Percentiles rank a stretch among this genome's conserved stretches.
Conservation (phyloP, 2,797 vertebrate genomes). For the Apogon talboti region DNA sequence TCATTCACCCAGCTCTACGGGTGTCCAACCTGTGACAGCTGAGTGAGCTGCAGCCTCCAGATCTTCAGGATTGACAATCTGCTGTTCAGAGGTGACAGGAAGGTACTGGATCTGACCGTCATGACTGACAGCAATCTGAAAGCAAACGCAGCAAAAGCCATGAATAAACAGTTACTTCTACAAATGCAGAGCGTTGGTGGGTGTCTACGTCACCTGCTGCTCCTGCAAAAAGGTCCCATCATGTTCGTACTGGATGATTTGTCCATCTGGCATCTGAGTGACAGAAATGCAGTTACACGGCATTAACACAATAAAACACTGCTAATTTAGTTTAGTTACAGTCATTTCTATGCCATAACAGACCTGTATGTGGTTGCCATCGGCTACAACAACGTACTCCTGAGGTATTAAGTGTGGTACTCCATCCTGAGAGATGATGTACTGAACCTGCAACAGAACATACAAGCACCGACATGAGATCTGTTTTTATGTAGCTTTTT, state of each 20-base stretch:
- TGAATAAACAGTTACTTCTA: conserved; percentile 8
- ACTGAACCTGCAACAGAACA: conserved; percentile 88
- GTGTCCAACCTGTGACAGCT: conserved; percentile 88
- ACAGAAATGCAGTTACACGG: background rate
- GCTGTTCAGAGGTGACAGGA: conserved; percentile 90
- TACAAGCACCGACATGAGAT: background rate
- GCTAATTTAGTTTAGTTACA: background rate
- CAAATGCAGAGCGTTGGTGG: background rate
- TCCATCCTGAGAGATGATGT: conserved; percentile 96
- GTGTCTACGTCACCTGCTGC: conserved; percentile 86
- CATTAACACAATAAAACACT: background rate
- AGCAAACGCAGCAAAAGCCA: conserved; percentile 2
- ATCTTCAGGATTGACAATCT: conserved; percentile 90
- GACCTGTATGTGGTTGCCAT: conserved; percentile 97
- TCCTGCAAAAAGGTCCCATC: conserved; percentile 90
- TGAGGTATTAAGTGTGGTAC: conserved; percentile 96
- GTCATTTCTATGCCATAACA: background rate
- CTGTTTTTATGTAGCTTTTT: background rate
- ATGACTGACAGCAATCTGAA: conserved; percentile 82
- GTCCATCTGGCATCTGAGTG: conserved; percentile 92
- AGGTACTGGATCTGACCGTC: conserved; percentile 94
- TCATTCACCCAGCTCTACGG: conserved; percentile 1
- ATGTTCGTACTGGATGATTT: conserved; percentile 97
- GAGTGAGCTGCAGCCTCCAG: conserved; percentile 92
- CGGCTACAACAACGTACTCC: conserved; percentile 95